A percentile compares a stretch with the other conserved stretches of the same genome.
phyloP scores from a whole-genome alignment of 2,797 vertebrate species.

The Siniperca undulata region DNA sequence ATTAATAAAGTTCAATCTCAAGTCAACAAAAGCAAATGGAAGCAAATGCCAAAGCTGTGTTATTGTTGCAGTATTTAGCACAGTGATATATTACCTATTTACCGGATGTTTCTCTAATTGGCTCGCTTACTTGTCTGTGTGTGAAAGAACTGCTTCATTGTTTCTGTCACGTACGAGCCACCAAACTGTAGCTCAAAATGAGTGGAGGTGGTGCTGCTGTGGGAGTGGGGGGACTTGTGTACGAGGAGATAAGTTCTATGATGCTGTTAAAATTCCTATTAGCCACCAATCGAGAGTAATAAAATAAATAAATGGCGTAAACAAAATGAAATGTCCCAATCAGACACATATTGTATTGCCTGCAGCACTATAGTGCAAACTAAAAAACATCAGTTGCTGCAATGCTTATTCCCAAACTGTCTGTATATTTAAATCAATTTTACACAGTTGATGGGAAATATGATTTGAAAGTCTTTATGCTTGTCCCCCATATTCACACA shows the following conservation, averaged over 20 bases:
- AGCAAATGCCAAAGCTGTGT: constrained; percentile 64
- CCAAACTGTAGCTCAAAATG: constrained; percentile 33
- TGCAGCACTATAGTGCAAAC: constrained; percentile 33
- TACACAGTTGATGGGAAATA: constrained; percentile 47
- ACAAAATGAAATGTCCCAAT: constrained; percentile 65
- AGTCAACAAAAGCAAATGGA: constrained; percentile 45
- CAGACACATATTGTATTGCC: constrained; percentile 56
- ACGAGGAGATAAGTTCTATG: constrained; percentile 36
- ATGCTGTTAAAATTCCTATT: constrained; percentile 51
- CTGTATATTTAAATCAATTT: constrained; percentile 58
- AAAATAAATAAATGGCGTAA: constrained; percentile 66
- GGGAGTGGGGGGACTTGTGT: not conserved
- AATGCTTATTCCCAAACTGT: constrained; percentile 50
- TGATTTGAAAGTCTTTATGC: constrained; percentile 37
- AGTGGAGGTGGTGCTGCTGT: not conserved
- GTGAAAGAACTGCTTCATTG: constrained; percentile 52
- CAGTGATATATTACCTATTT: constrained; percentile 60
- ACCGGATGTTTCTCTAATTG: constrained; percentile 63
- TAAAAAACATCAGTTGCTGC: constrained; percentile 38
- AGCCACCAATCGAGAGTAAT: constrained; percentile 58
- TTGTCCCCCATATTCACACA: constrained; percentile 20
- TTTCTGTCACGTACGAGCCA: constrained; percentile 57
- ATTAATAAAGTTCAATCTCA: constrained; percentile 46
- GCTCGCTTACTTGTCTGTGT: constrained; percentile 21
- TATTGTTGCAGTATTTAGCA: constrained; percentile 63